These are phyloP conservation scores for Zaprionus davidi DNA, from an alignment of 1,140 invertebrate species.

Conservation along the genomic window DNA sequence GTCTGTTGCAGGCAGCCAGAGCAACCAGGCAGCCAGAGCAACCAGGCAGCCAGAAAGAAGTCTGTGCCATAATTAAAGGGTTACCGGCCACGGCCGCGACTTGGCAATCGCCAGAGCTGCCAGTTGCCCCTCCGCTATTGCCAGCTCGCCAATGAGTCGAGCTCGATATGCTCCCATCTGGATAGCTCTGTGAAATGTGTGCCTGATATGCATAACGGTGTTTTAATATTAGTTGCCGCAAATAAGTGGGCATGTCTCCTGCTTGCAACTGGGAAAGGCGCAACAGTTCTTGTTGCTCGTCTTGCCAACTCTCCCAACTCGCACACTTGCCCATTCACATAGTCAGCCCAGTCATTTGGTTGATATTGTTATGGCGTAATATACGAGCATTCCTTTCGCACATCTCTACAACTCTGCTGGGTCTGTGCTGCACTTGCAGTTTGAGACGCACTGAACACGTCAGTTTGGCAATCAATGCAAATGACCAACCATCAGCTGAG, in stretches of 20 bases:
- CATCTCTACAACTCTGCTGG: constrained; percentile 31
- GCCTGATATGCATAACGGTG: constrained; percentile 78
- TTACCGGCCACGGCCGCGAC: constrained; percentile 71
- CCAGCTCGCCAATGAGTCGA: constrained; percentile 19
- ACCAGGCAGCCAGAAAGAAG: not conserved
- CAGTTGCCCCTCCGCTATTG: too few species aligned
- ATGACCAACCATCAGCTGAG: constrained; percentile 57
- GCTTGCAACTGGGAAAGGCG: constrained; percentile 21
- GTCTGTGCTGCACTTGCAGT: constrained; percentile 26
- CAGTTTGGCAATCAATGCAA: constrained; percentile 53
- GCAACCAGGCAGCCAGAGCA: not conserved
- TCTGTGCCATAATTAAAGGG: constrained; percentile 77
- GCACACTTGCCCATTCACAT: constrained; percentile 2
- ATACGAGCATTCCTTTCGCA: constrained; percentile 30
- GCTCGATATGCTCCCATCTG: constrained; percentile 56
- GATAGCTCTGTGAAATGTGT: constrained; percentile 54
- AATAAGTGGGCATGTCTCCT: constrained; percentile 75
- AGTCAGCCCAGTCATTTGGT: constrained; percentile 48
- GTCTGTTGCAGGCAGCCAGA: not conserved
- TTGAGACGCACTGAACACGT: not conserved
- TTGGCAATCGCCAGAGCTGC: constrained; percentile 58
- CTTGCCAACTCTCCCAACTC: not conserved
- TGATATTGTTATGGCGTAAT: constrained; percentile 77
- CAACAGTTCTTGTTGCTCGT: constrained; percentile 7
- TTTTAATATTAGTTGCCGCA: constrained; percentile 79